These are phyloP conservation scores for Parnassius glacialis DNA, from an alignment of 2,888 invertebrate species.

Conservation along the genomic window DNA sequence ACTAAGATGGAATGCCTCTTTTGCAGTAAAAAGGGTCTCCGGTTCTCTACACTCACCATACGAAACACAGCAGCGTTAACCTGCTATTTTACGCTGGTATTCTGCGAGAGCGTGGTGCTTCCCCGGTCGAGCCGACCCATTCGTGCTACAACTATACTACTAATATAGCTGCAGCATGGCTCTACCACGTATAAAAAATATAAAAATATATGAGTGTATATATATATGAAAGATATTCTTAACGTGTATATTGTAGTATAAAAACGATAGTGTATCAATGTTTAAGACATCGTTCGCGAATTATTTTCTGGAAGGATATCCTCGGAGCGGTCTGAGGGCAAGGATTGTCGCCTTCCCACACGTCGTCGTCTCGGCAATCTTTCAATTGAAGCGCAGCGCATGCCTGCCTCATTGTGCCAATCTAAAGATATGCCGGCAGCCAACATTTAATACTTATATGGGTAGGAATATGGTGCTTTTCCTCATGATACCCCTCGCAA, in stretches of 20 bases:
- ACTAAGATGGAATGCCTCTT: no score
- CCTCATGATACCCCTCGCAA: constrained; percentile 18
- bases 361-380: constrained; percentile 56
- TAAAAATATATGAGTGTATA: no score
- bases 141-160: no score
- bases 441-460: constrained; percentile 32
- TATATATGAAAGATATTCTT: no score
- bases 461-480: constrained; percentile 30
- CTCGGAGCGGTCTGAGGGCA: constrained; percentile 63
- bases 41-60: no score
- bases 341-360: constrained; percentile 74
- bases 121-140: no score
- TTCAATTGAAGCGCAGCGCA: constrained; percentile 71
- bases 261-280: constrained; percentile 32
- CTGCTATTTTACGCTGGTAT: no score
- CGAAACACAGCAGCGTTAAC: no score
- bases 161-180: no score
- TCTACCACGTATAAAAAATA: no score
- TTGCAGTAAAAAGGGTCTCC: no score
- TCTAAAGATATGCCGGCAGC: constrained; percentile 70
- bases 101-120: no score
- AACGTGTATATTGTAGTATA: constrained; percentile 16
- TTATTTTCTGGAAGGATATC: constrained; percentile 79
- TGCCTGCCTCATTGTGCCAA: constrained; percentile 71
- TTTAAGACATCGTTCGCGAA: constrained; percentile 48